Conservation (phyloP, 2,113 vertebrate genomes). For the Chloropsis cyanopogon region DNA sequence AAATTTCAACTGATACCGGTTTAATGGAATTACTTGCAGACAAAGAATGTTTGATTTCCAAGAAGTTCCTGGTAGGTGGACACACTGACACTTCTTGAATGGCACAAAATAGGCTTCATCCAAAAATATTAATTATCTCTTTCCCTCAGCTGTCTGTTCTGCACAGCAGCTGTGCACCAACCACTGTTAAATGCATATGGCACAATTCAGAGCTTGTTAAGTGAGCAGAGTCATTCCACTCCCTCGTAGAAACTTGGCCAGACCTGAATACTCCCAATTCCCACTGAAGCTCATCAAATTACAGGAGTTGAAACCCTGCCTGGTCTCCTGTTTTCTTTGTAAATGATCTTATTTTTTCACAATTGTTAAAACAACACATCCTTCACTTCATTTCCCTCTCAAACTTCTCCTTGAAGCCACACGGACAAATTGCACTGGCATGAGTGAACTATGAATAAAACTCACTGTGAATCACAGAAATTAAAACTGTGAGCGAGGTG, state of each 20-base stretch:
- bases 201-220: neutral
- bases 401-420: neutral
- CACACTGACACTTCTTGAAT: neutral
- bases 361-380: neutral
- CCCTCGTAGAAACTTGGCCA: neutral
- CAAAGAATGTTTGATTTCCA: neutral
- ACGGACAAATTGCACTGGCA: neutral
- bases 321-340: neutral
- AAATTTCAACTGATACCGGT: neutral
- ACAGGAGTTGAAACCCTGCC: neutral
- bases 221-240: neutral
- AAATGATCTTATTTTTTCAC: neutral
- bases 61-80: neutral
- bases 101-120: neutral
- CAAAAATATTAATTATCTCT: neutral
- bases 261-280: neutral
- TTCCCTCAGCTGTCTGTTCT: neutral
- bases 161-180: neutral
- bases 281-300: neutral
- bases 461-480: neutral
- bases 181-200: neutral
- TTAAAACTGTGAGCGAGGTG: accelerated
- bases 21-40: neutral
- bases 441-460: neutral
- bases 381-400: neutral